phyloP scores from a whole-genome alignment of 2,113 vertebrate genomes.

The Saguinus imperator region DNA sequence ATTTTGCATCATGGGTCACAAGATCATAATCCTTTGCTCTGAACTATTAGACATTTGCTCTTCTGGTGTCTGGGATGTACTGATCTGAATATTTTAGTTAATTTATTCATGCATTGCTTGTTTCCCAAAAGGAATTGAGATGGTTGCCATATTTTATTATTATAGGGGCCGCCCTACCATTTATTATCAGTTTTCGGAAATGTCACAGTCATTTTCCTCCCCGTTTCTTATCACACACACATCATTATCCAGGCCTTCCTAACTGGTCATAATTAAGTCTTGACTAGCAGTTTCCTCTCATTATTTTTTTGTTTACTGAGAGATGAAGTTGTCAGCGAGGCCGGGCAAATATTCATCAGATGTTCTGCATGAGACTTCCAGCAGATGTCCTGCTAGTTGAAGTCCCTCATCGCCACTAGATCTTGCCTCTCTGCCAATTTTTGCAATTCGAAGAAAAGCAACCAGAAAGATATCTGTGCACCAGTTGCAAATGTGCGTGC shows the following conservation, averaged over 20 bases:
- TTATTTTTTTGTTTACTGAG: conserved; percentile 42
- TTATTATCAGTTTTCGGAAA: conserved; percentile 1
- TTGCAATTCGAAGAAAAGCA: conserved; percentile 37
- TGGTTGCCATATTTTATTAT: not conserved
- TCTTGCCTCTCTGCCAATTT: conserved; percentile 55
- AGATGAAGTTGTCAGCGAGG: conserved; percentile 57
- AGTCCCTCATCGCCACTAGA: conserved; percentile 49
- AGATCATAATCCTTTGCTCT: not conserved
- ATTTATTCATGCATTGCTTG: not conserved
- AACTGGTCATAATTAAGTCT: conserved; percentile 31
- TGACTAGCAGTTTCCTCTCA: not conserved
- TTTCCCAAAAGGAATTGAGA: conserved; percentile 9
- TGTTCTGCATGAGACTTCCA: conserved; percentile 40
- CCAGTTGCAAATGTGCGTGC: not conserved
- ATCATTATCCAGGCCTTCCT: not conserved
- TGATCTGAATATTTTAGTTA: conserved; percentile 38
- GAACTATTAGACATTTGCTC: not conserved
- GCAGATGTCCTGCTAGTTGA: conserved; percentile 45
- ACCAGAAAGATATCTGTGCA: conserved; percentile 15
- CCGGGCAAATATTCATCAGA: conserved; percentile 22
- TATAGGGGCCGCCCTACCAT: not conserved
- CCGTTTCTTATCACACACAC: not conserved
- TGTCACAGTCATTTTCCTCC: not conserved
- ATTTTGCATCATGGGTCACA: not conserved
- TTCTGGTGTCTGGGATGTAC: not conserved